Base-by-base conservation (phyloP, 2,888 invertebrate species). In the Andrena flavipes region DNA sequence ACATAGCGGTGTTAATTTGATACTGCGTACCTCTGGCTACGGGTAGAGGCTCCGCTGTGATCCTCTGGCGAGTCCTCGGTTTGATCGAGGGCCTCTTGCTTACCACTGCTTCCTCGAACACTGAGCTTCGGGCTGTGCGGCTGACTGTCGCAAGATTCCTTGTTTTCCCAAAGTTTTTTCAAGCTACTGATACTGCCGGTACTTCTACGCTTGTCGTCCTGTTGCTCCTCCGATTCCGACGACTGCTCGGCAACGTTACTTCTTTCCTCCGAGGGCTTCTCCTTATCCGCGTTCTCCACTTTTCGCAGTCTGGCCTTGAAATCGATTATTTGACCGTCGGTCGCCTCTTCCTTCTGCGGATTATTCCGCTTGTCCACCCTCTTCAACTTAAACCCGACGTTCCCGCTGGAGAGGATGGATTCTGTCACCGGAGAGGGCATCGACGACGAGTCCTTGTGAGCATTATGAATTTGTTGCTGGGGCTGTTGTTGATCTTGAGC, bases 171-270 rank as follows among this genome's bases (percentile, higher is more conserved):
- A 84, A 98, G 95, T 94, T 98, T 98, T 94, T 98, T 98, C 90
- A 98, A 95, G 94, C 98, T 98, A 93, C 97, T 98, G 91, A 98
- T 98, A 94, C 98, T 98, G 83, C 98, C 98, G 67, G 98, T 98
- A 94, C 98, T 98, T 87, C 97, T 97, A 16, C 98, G 95, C 93
- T 98, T 98, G 92, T 98, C 97, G 70, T 98, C 97, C 84, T 95
- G 91, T n/a, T 87, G 91, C 26, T 89, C 89, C 26, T 86, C 88
- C 0, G 88, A 88, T n/a, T 92, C 92, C 60, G 87, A 82, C 33
- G 87, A 89, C 30, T 91, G 79, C 30, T 88, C 88, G 20, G 86
- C 71, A 13, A 82, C 54, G 10, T 76, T 75, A 42, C 71, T 82
- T 62, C 60, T 78, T 8, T 83, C 82, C 8, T 83, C 78, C 87